These are phyloP conservation scores for Arvicola amphibius DNA, from an alignment of 2,797 vertebrate species.

Conservation along the genomic window DNA sequence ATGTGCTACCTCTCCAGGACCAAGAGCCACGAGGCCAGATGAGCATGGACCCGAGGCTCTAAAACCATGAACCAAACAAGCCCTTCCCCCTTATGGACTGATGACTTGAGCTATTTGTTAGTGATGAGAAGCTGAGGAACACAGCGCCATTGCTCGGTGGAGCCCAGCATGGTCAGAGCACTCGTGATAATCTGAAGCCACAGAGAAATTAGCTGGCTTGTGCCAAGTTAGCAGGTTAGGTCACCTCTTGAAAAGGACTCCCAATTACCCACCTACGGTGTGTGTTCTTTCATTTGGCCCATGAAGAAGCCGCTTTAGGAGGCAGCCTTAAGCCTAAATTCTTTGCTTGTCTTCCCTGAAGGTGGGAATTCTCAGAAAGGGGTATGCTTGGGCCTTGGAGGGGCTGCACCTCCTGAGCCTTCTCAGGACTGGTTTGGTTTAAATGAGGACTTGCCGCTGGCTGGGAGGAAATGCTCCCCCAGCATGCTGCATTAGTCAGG, in stretches of 20 bases:
- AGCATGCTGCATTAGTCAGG: slow-evolving; percentile 64
- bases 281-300: background rate
- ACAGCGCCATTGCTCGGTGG: background rate
- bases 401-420: background rate
- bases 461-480: slow-evolving; percentile 49
- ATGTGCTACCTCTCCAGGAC: no score
- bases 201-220: background rate
- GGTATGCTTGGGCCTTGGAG: background rate
- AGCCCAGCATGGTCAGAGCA: background rate
- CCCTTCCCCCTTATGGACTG: background rate
- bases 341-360: slow-evolving; percentile 6
- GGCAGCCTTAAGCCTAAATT: background rate
- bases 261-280: rapidly evolving
- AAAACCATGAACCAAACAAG: background rate
- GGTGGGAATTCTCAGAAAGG: background rate
- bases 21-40: background rate
- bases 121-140: background rate
- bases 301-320: background rate
- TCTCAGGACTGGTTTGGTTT: slow-evolving; percentile 36
- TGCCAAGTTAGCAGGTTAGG: background rate
- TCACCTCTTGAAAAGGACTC: background rate
- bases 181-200: background rate
- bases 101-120: background rate
- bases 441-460: slow-evolving; percentile 51
- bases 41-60: background rate